Evolutionary conservation across 2,797 vertebrate genomes (phyloP).

Genomic region (Morelia viridis): DNA sequence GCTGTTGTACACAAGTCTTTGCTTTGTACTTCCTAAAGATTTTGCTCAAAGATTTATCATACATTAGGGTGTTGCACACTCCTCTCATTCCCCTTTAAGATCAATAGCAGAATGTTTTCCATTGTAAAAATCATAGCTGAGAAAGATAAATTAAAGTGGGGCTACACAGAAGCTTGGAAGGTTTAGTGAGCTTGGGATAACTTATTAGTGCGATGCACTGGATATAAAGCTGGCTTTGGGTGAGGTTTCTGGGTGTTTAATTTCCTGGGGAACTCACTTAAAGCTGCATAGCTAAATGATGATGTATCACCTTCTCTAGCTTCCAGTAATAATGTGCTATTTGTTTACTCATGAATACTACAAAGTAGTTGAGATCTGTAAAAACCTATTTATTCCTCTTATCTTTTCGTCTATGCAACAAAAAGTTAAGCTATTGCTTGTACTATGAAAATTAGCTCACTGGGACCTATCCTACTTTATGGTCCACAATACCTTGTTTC

Average conservation of each 20-base stretch:
- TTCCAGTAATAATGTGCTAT: not conserved
- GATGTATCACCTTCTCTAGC: not conserved
- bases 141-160: not conserved
- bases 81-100: not conserved
- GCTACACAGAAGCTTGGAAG: not conserved
- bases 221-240: not conserved
- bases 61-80: not conserved
- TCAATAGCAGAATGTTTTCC: not conserved
- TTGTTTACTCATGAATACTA: not conserved
- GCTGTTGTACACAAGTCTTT: conserved; percentile 10
- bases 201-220: not conserved
- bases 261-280: not conserved
- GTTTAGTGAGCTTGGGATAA: not conserved
- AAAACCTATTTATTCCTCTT: not conserved
- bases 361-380: not conserved
- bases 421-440: not conserved
- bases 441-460: not conserved
- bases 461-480: not conserved
- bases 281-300: not conserved
- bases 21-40: not conserved
- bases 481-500: not conserved
- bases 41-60: not conserved
- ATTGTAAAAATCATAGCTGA: not conserved
- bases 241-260: not conserved
- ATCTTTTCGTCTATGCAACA: not conserved